phyloP scores from a whole-genome alignment of 2,113 vertebrate genomes.

The Cathartes aura region DNA sequence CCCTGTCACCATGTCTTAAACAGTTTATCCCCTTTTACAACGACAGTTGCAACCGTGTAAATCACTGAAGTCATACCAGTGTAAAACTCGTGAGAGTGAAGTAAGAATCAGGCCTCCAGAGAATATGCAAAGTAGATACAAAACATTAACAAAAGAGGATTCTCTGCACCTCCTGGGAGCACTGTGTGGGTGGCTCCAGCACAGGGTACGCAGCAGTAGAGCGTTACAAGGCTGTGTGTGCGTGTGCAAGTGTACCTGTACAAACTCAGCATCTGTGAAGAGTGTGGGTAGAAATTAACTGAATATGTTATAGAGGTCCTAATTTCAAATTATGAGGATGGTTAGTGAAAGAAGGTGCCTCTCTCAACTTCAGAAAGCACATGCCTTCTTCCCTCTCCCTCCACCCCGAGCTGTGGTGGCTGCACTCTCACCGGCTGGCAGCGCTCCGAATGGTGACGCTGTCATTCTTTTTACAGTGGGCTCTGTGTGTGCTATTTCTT shows the following conservation, averaged over 20 bases:
- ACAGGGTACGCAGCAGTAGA: not conserved
- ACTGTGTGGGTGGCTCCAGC: not conserved
- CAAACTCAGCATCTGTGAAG: not conserved
- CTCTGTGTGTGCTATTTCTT: constrained; percentile 32
- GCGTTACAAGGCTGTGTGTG: not conserved
- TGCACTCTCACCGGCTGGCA: not conserved
- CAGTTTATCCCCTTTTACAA: not conserved
- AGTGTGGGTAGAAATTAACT: not conserved
- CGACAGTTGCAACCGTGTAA: not conserved
- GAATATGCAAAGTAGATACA: not conserved
- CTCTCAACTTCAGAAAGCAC: not conserved
- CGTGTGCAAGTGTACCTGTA: not conserved
- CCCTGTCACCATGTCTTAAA: not conserved
- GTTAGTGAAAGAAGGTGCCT: not conserved
- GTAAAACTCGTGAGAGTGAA: not conserved
- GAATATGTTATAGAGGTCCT: not conserved
- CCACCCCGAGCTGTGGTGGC: not conserved
- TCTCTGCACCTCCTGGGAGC: not conserved
- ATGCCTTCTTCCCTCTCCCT: not conserved
- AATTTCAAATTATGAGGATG: not conserved
- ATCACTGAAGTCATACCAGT: not conserved
- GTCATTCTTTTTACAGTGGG: not conserved
- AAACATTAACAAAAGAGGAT: not conserved
- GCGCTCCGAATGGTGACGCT: not conserved
- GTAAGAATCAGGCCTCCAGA: not conserved